Base-by-base conservation (phyloP, 2,888 invertebrate species). In the Luperina testacea region DNA sequence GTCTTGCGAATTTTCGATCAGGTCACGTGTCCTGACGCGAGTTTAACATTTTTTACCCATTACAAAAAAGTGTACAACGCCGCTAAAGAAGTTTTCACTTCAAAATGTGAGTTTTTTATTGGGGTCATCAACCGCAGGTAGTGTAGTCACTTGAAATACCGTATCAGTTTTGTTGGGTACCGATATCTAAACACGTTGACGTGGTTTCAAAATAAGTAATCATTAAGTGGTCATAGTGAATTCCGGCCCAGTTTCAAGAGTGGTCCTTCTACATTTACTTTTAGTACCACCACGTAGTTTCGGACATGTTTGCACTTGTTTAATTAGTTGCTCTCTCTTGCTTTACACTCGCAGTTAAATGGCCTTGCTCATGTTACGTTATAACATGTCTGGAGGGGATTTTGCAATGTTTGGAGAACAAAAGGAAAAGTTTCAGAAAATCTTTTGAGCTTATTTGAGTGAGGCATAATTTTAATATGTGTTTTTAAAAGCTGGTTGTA, bases 261-360 rank as follows among this genome's bases (percentile, higher is more conserved):
- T 72, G 45, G 17, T 3, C 13, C 86, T 85, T 75, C 72, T 78
- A 8, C 17, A 27, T 1, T 6, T 59, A 15, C 3, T 27, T 13
- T 45, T 61, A 42, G 0, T 20, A 15, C 13, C 0, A 2, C 11
- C n/a, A 0, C 57, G 48, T 82, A 75, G 75, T 82, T 69, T 77
- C 57, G 61, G 82, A 75, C 84, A 86, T 85, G 79, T 86, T 86
- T 78, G 51, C 72, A 70, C 79, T 67, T 73, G 84, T 84, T 86
- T 81, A 85, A 85, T 85, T 85, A 86, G 77, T 80, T 70, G 67
- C n/a, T 67, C 53, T 75, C 45, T 86, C 71, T 79, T 70, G 84
- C 72, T 74, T 77, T 73, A 77, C 75, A 85, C 65, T 79, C 61
- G 38, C 70, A 74, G 70, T 85, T 75, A 82, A 84, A 84, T 78